Evolutionary conservation across 2,797 vertebrate genomes (phyloP).

Genomic region (Spinus olivaceus): DNA sequence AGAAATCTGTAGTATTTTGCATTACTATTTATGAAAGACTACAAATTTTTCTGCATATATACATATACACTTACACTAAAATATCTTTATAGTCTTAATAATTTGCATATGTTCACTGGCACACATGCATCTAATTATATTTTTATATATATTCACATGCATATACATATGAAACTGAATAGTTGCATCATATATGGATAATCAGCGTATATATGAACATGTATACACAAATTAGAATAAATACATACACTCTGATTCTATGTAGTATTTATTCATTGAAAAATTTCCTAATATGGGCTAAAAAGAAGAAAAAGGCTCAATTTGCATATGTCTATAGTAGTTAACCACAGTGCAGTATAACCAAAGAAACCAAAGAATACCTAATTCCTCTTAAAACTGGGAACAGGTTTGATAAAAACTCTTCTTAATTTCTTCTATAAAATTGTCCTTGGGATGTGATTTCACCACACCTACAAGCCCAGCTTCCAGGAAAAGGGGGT

Average conservation of each 20-base stretch:
- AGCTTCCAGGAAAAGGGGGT: background rate
- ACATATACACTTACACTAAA: fast-evolving
- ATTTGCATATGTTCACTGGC: background rate
- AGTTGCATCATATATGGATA: background rate
- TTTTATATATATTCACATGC: too few relatives aligned
- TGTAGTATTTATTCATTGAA: background rate
- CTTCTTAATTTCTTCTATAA: background rate
- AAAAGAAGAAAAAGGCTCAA: background rate
- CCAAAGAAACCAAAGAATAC: background rate
- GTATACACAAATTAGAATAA: background rate
- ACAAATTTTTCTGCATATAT: background rate
- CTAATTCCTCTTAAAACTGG: background rate
- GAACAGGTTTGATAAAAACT: background rate
- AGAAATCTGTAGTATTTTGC: background rate
- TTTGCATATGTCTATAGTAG: background rate
- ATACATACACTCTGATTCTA: background rate
- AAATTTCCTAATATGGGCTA: background rate
- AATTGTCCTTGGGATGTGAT: background rate
- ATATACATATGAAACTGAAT: background rate
- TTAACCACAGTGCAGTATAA: background rate
- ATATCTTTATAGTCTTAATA: background rate
- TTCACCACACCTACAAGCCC: background rate
- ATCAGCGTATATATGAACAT: background rate
- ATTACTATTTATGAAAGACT: background rate
- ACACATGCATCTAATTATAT: background rate